Conservation (phyloP, 1,140 invertebrate genomes). For the Halesus radiatus region DNA sequence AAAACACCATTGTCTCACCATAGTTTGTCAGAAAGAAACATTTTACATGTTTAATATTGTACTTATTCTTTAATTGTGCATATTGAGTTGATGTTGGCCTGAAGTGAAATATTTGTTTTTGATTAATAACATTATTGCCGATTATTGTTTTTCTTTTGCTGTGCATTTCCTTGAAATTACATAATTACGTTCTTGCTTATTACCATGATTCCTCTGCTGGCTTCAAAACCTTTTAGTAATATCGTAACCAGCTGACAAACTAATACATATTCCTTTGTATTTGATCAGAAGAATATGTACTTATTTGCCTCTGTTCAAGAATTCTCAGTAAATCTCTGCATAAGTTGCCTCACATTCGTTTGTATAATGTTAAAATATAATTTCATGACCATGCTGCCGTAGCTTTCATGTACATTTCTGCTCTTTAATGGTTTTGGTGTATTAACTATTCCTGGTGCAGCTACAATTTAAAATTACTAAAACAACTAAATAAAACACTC, state of each 20-base stretch:
- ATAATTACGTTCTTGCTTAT: not conserved
- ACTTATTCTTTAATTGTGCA: not conserved
- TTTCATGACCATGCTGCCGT: too few relatives aligned
- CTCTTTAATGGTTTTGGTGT: conserved; percentile 28
- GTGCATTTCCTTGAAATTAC: not conserved
- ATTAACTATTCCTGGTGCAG: not conserved
- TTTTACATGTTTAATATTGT: not conserved
- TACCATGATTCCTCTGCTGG: not conserved
- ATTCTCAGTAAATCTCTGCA: too few relatives aligned
- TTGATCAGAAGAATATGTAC: too few relatives aligned
- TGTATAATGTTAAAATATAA: not conserved
- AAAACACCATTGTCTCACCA: too few relatives aligned
- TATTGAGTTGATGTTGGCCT: not conserved
- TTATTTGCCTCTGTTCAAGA: too few relatives aligned
- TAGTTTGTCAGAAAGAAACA: too few relatives aligned
- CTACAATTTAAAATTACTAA: not conserved
- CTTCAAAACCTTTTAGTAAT: too few relatives aligned
- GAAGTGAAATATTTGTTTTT: not conserved
- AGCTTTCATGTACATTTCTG: not conserved
- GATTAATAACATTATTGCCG: not conserved
- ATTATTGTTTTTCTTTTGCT: not conserved
- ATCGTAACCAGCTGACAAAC: too few relatives aligned
- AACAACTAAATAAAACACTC: too few relatives aligned
- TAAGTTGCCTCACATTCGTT: too few relatives aligned
- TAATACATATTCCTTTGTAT: too few relatives aligned